phyloP scores from a whole-genome alignment of 2,888 invertebrate genomes.

The Diarsia mendica region DNA sequence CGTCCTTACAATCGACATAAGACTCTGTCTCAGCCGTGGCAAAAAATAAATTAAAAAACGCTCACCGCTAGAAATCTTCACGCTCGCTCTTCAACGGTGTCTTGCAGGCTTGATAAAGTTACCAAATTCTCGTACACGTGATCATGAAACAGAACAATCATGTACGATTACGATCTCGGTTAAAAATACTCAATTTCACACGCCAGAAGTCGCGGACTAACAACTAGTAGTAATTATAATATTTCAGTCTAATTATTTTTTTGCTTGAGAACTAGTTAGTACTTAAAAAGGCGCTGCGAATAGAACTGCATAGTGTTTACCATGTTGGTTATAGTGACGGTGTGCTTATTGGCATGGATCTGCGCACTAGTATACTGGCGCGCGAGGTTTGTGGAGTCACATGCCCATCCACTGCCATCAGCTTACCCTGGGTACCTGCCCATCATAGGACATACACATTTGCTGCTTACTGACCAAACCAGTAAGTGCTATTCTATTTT shows the following conservation, averaged over 20 bases:
- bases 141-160: no score
- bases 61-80: no score
- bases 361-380: background rate
- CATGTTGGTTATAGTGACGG: conserved; percentile 8
- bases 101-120: no score
- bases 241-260: background rate
- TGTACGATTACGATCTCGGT: no score
- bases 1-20: no score
- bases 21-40: no score
- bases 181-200: background rate
- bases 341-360: background rate
- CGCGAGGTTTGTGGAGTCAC: background rate
- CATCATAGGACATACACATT: conserved; percentile 8
- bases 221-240: background rate
- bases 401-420: conserved; percentile 16
- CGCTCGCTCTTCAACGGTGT: no score
- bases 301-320: background rate
- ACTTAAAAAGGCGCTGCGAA: background rate
- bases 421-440: conserved; percentile 5
- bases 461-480: background rate
- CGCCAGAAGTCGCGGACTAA: background rate
- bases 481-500: background rate
- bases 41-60: no score
- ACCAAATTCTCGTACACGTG: no score
- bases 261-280: background rate